Evolutionary conservation across 2,888 invertebrate species (phyloP), one percentile per base, ranked within the genome.

Genomic region (Steinernema scapterisci): DNA sequence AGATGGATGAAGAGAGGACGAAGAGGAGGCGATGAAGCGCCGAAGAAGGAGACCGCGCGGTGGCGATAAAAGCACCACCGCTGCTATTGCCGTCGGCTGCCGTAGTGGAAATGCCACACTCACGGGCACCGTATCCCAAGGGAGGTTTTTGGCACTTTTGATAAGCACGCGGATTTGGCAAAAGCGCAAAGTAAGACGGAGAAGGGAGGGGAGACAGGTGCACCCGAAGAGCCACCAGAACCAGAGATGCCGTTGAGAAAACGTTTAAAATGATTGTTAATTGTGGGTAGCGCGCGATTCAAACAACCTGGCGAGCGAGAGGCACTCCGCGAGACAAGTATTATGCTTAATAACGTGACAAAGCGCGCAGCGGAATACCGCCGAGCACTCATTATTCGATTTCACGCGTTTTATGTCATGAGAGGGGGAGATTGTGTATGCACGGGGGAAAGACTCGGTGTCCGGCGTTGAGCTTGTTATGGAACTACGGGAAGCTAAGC

Each of bases 361-460:
- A 16, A 44, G 45, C 7, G 45, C 63, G 63, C 25, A 38, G n/a
- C 25, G 63, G 31, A 63, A 63, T 31, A 63, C 63, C 63, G 63
- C 63, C 31, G 63, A 13, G 54, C 63, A 63, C 63, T 63, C 63
- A 63, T 63, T 63, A 63, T 27, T 31, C 63, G 63, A 63, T 31
- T 63, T 31, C n/a, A n/a, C n/a, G 21, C 31, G 63, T 25, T 16
- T 13, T 63, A 9, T 38, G 38, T 31, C 25, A 63, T 63, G 63
- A 31, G 63, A 31, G n/a, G n/a, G n/a, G n/a, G 63, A 63, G 31
- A 27, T 16, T 16, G 63, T 63, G 31, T 6, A 16, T 11, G 54
- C 23, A 21, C 54, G 63, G n/a, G n/a, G n/a, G n/a, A n/a, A n/a
- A n/a, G n/a, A n/a, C n/a, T n/a, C n/a, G n/a, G n/a, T n/a, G n/a